Evolutionary conservation across 2,888 invertebrate genomes (phyloP), one percentile per base, ranked within the genome.

Genomic region (Eupithecia dodoneata): DNA sequence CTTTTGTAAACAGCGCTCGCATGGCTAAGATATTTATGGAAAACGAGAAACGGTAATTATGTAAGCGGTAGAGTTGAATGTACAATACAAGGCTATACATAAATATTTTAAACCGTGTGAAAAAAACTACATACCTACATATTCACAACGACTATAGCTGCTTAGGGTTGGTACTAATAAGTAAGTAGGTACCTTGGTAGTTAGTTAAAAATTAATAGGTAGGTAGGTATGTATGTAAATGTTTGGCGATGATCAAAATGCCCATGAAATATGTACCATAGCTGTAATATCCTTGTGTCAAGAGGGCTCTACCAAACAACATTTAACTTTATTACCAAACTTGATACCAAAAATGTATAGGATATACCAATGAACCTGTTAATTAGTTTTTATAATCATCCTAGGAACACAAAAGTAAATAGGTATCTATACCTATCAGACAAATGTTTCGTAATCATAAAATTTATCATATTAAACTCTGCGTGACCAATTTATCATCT

Each of bases 401-500:
- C 55, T 63, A 63, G 63, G 30, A 59, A 59, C 59, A 63, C 18
- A 18, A 63, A 63, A 10, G 30, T 30, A 18, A 9, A 30, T 63
- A 30, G 3, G 10, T 63, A 15, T 15, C 49, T 0, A 10, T 42
- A 42, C 42, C 41, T 66, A 30, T 42, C 70, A 47, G 18, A 45
- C 13, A 12, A 47, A 47, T 18, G 12, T 47, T 70, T 47, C 45
- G 12, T 44, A 47, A 45, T 47, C 18, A 70, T 45, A 18, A 18
- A 18, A 70, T 45, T 80, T 79, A 82, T 77, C 81, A 74, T 74
- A 67, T 81, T 87, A 89, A 87, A 80, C 82, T 44, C 59, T 89
- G 85, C 90, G 89, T 90, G 89, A 90, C 87, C 76, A 74, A 71
- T 71, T 88, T 89, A 91, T 90, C 88, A 12, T 49, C 30, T 66